Percentiles rank a stretch among this genome's conserved stretches.
These are phyloP conservation scores for Phylloscopus trochilus DNA, from an alignment of 2,113 vertebrate species.

Conservation along the genomic window DNA sequence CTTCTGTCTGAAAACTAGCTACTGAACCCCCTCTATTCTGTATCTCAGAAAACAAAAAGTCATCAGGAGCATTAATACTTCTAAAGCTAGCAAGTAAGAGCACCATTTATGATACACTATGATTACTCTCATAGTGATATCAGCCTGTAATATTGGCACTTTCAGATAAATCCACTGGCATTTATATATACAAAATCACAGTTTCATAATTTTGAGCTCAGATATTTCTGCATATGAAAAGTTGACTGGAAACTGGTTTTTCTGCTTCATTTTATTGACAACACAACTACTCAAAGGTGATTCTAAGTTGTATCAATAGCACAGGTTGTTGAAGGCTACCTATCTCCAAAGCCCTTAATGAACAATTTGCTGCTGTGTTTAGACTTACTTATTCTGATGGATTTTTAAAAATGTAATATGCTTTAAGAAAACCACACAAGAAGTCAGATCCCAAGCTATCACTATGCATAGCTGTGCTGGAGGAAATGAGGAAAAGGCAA, in stretches of 20 bases:
- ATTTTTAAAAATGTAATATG: not conserved
- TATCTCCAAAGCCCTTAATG: not conserved
- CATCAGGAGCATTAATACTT: not conserved
- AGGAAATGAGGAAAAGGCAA: not conserved
- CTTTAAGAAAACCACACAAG: not conserved
- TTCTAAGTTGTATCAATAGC: not conserved
- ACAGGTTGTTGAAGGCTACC: not conserved
- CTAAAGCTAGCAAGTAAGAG: not conserved
- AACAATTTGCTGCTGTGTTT: not conserved
- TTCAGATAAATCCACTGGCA: not conserved
- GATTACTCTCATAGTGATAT: not conserved
- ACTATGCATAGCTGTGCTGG: not conserved
- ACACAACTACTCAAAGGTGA: not conserved
- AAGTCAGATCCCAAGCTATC: not conserved
- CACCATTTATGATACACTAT: not conserved
- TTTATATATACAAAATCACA: not conserved
- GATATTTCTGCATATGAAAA: not conserved
- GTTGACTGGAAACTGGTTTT: not conserved
- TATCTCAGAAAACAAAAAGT: not conserved
- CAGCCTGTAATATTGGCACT: too few relatives aligned
- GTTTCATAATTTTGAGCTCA: not conserved
- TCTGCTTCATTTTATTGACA: not conserved
- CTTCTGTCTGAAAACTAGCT: not conserved
- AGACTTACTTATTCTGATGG: not conserved
- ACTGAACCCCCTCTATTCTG: not conserved